These are phyloP conservation scores for Diarsia mendica DNA, from an alignment of 2,888 invertebrate species.

Conservation along the genomic window DNA sequence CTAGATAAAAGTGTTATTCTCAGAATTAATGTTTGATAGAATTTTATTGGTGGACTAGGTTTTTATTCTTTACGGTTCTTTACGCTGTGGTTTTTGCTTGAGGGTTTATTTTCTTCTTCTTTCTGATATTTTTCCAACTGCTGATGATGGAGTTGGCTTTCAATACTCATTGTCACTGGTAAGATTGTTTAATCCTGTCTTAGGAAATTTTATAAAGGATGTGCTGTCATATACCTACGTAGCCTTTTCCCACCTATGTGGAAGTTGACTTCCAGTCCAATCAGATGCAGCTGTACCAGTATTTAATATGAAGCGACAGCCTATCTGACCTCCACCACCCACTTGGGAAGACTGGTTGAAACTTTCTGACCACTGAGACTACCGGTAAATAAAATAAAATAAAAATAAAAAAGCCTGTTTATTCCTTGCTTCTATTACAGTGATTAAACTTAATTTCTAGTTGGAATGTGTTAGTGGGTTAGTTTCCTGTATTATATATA, in stretches of 20 bases:
- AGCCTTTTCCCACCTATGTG: not conserved
- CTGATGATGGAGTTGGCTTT: not conserved
- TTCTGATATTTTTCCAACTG: not conserved
- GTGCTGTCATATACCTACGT: too few relatives aligned
- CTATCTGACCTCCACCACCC: not conserved
- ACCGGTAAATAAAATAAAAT: too few relatives aligned
- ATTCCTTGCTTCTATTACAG: too few relatives aligned
- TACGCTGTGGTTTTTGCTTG: slow-evolving; percentile 10
- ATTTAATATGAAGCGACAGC: not conserved
- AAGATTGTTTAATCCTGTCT: not conserved
- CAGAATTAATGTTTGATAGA: slow-evolving; percentile 43
- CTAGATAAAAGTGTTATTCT: slow-evolving; percentile 51
- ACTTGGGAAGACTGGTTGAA: not conserved
- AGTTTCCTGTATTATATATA: too few relatives aligned
- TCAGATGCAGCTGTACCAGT: not conserved
- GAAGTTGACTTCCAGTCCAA: not conserved
- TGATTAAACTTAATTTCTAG: too few relatives aligned
- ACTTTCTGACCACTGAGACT: not conserved
- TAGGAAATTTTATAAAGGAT: not conserved
- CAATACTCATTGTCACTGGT: not conserved
- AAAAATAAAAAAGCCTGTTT: too few relatives aligned
- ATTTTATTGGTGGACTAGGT: slow-evolving; percentile 40
- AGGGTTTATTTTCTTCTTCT: not conserved
- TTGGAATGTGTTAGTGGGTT: too few relatives aligned
- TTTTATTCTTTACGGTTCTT: slow-evolving; percentile 27